phyloP scores from a whole-genome alignment of 2,888 invertebrate species.

The Drosophila multiciliata region DNA sequence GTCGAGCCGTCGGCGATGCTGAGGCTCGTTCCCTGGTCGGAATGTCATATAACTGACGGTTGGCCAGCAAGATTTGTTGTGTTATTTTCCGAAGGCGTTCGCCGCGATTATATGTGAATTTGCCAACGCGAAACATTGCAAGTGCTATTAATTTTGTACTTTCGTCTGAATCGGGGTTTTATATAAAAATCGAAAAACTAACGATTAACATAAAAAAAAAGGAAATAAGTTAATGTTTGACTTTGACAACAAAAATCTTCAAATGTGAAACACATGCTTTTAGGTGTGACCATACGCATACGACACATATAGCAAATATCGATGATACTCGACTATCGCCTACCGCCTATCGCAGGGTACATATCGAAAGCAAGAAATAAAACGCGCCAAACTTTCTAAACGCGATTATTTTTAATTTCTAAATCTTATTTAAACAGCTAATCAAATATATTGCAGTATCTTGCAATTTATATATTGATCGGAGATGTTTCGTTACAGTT shows the following conservation, averaged over 20 bases:
- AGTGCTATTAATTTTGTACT: constrained; percentile 35
- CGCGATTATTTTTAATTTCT: constrained; percentile 42
- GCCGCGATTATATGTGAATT: constrained; percentile 7
- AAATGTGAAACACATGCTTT: constrained; percentile 34
- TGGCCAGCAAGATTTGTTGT: constrained; percentile 38
- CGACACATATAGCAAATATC: background rate
- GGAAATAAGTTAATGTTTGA: constrained; percentile 25
- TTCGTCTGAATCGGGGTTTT: background rate
- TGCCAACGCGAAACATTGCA: constrained; percentile 49
- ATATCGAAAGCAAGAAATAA: constrained; percentile 10
- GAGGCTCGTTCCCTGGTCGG: constrained; percentile 2
- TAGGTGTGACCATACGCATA: constrained; percentile 32
- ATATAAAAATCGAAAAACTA: constrained; percentile 5
- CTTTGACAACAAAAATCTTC: constrained; percentile 36
- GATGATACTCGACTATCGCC: constrained; percentile 1
- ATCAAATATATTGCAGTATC: constrained; percentile 36
- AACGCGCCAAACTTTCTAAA: constrained; percentile 9
- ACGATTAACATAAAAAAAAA: constrained; percentile 10
- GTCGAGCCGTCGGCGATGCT: constrained; percentile 5
- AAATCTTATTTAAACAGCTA: constrained; percentile 48
- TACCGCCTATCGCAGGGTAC: background rate
- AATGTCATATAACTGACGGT: constrained; percentile 4
- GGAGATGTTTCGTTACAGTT: constrained; percentile 49
- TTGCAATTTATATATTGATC: constrained; percentile 42
- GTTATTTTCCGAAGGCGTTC: background rate